Conservation (phyloP, 2,113 vertebrate species). For the Sturnira hondurensis region DNA sequence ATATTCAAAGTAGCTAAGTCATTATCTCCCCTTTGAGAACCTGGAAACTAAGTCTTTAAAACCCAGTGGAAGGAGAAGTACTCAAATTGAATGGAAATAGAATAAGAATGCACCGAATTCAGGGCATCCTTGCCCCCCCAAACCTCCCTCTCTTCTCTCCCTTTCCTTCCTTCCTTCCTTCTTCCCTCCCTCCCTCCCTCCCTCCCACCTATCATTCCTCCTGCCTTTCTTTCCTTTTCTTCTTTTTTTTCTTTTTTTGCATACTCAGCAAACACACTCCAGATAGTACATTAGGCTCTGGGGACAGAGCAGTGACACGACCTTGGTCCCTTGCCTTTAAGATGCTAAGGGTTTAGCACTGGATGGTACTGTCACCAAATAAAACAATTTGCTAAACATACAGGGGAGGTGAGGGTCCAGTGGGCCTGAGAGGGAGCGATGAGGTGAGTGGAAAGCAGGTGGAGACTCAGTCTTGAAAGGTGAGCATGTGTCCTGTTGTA, state of each 20-base stretch:
- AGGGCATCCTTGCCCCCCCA: neutral
- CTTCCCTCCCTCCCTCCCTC: neutral
- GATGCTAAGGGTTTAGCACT: neutral
- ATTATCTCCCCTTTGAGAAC: neutral
- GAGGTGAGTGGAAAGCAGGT: neutral
- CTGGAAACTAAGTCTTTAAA: neutral
- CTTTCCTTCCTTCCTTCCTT: too few relatives aligned
- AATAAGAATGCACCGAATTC: neutral
- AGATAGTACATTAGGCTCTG: neutral
- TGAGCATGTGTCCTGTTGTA: accelerated
- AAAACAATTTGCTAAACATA: neutral
- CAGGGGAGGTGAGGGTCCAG: neutral
- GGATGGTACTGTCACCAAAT: neutral
- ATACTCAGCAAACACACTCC: neutral
- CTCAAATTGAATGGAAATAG: neutral
- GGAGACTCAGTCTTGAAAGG: neutral
- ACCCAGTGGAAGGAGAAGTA: neutral
- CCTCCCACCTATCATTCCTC: accelerated
- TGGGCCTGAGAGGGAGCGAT: accelerated
- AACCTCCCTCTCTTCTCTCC: neutral
- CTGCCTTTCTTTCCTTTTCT: neutral
- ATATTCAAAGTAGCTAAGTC: neutral
- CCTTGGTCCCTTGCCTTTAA: neutral
- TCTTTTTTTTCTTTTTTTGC: neutral
- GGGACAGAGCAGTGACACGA: neutral